Evolutionary conservation across 2,888 invertebrate genomes (phyloP), one percentile per base, ranked within the genome.

Genomic region (Lypha dubia): DNA sequence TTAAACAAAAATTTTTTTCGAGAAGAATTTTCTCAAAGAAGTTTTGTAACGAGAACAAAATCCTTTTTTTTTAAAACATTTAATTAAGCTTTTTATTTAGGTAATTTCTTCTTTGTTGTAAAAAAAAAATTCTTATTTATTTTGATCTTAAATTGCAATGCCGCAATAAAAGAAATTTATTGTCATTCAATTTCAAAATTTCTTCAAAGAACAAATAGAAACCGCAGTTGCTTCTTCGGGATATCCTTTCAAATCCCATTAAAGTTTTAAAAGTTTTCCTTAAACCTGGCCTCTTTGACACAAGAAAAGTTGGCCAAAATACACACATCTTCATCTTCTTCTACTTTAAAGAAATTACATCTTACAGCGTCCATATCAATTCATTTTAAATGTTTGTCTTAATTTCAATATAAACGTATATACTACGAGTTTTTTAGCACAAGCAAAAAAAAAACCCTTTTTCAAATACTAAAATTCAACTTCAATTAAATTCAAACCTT

Each of bases 401-500:
- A 46, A 68, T 60, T 20, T 35, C n/a, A 44, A 1, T n/a, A 5
- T 11, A 67, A 67, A 35, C 41, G 17, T 38, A 28, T 41, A 28
- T 11, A 4, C 49, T 32, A 24, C 24, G 9, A n/a, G 20, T 41
- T 38, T 32, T 49, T 20, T n/a, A n/a, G 28, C n/a, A n/a, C n/a
- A 28, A 28, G 17, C 7, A 13, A 20, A 41, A 15, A 35, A 38
- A 41, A 56, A 79, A 41, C 32, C 71, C 67, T 28, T 67, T 70
- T 63, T 22, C 46, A 74, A 67, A 74, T 68, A 7, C 32, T 46
- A 35, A 80, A 67, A 56, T 49, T 84, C 84, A 80, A 84, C 80
- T 84, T 84, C 84, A 84, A 84, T 84, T 80, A 84, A 84, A 80
- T 80, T 67, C 84, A 84, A 84, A 80, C 80, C 80, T 68, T 80